Percentiles rank a stretch among this genome's conserved stretches.
Conservation (phyloP, 2,888 invertebrate genomes). For the Idaea dimidiata region DNA sequence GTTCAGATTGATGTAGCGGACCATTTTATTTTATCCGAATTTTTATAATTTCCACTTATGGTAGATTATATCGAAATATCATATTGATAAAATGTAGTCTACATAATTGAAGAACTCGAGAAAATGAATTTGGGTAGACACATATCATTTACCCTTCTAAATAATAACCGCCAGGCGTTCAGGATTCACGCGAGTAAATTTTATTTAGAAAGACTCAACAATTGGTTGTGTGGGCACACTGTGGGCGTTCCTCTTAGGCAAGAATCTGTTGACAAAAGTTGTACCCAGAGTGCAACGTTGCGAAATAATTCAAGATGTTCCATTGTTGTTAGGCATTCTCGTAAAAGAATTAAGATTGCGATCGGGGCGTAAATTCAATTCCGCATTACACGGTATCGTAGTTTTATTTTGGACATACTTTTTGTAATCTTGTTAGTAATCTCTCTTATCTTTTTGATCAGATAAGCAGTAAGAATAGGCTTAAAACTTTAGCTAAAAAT, state of each 20-base stretch:
- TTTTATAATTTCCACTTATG: no score
- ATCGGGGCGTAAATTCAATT: not conserved
- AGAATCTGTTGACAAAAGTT: not conserved
- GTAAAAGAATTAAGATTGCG: not conserved
- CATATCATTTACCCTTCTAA: no score
- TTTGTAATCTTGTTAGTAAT: not conserved
- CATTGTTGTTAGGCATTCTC: not conserved
- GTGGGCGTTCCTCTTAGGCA: not conserved
- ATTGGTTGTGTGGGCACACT: not conserved
- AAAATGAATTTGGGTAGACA: no score
- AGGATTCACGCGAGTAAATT: no score
- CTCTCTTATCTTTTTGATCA: not conserved
- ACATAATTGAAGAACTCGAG: no score
- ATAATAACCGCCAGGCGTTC: no score
- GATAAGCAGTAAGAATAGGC: not conserved
- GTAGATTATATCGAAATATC: no score
- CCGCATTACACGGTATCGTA: not conserved
- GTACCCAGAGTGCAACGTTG: not conserved
- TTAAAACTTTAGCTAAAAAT: no score
- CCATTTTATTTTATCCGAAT: no score
- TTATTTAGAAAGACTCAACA: no score
- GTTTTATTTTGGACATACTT: slow-evolving; percentile 18
- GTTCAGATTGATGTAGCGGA: no score
- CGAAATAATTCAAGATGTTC: not conserved
- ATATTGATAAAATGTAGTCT: no score